Evolutionary conservation across 2,888 invertebrate genomes (phyloP), one percentile per base, ranked within the genome.

Genomic region (Caenorhabditis japonica): DNA sequence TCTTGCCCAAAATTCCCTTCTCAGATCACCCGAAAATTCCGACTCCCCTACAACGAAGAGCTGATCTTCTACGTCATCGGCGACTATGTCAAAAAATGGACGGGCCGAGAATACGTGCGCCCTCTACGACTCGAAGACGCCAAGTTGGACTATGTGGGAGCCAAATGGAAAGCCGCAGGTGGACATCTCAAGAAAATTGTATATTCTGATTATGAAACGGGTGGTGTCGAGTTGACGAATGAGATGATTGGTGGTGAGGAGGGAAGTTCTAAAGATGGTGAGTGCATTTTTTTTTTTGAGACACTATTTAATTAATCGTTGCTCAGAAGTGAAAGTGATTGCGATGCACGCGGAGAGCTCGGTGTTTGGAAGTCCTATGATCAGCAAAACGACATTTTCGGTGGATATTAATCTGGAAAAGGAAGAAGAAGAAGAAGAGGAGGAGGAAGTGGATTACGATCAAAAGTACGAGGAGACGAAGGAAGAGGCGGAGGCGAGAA

Each of bases 41-140:
- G 97, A 0, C 97, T 97, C 88, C 97, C 97, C 0, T 97, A 96
- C 90, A 97, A 95, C 89, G 94, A 94, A 13, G 97, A 97, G 90
- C 95, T 97, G 93, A 90, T 95, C 70, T 97, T 97, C 96, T 97
- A 97, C 89, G 95, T 75, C 3, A 72, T 84, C 13, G 80, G 74
- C 1, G 58, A 79, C 13, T 46, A 82, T 12, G 83, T 85, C n/a
- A 71, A 79, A 21, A 53, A 71, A 23, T 79, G 78, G 39, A 80
- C 83, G 3, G 78, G 80, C 3, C 36, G 78, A 25, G 60, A 74
- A 30, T 81, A 83, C 47, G 64, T 76, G 0, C 41, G 80, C 23
- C 76, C 76, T 8, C 53, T 73, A 4, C 21, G 44, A 10, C 56
- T 68, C 33, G 60, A 75, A 43, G 75, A 70, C 19, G 69, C 69